Evolutionary conservation across 2,797 vertebrate species (phyloP).

Genomic region (Echeneis naucrates): DNA sequence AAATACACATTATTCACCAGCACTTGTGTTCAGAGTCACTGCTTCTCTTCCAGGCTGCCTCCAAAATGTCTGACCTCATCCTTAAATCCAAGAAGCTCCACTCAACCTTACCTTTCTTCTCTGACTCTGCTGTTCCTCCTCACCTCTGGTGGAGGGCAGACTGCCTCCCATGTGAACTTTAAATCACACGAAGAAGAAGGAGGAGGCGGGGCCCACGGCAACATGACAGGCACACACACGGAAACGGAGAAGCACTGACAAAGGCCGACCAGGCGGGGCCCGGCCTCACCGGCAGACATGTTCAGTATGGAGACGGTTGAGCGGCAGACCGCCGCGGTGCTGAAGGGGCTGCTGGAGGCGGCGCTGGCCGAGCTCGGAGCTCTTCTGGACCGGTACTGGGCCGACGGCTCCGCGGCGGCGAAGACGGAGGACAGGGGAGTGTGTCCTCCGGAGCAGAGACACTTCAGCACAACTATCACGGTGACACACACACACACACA

Average conservation of each 20-base stretch:
- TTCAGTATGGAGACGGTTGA: constrained; percentile 33
- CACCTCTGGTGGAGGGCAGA: constrained; percentile 8
- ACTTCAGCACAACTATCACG: constrained; percentile 11
- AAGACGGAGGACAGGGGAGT: background rate
- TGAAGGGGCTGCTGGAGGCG: constrained; percentile 36
- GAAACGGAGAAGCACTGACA: too few relatives aligned
- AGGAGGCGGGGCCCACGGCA: background rate
- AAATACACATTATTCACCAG: too few relatives aligned
- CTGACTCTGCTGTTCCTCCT: background rate
- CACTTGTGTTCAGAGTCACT: too few relatives aligned
- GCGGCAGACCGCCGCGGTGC: constrained; percentile 14
- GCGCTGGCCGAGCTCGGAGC: constrained; percentile 51
- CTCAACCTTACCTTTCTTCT: too few relatives aligned
- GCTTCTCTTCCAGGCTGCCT: too few relatives aligned
- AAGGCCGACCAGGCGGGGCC: too few relatives aligned
- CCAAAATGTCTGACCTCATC: too few relatives aligned
- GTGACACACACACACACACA: constrained; percentile 13
- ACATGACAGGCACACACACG: background rate
- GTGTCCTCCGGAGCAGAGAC: background rate
- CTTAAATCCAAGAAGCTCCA: too few relatives aligned
- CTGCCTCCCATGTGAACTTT: background rate
- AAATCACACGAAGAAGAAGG: constrained; percentile 21
- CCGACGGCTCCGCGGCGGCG: accelerated
- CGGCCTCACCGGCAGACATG: constrained; percentile 27
- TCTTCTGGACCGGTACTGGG: constrained; percentile 36